Percentiles rank a stretch among this genome's conserved stretches.
Conservation (phyloP, 53 echinoderm and acorn worm genomes). For the Arbacia lixula region DNA sequence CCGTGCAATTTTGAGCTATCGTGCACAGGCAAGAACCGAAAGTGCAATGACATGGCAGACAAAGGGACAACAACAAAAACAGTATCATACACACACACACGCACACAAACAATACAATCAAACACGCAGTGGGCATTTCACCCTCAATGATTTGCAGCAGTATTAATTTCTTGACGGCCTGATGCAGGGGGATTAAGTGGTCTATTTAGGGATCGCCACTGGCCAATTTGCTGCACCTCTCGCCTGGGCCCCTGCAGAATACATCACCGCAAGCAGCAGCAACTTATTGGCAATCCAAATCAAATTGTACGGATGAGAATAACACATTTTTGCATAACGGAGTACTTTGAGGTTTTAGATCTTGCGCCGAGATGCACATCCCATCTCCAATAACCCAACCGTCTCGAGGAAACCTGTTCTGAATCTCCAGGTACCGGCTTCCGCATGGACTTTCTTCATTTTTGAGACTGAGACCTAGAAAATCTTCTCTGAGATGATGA, state of each 20-base stretch:
- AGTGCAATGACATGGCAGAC: constrained; percentile 25
- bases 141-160: constrained; percentile 50
- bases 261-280: constrained; percentile 10
- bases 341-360: no score
- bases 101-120: constrained; percentile 26
- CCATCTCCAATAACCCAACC: no score
- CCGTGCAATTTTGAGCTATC: no score
- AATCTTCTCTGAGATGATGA: no score
- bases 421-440: no score
- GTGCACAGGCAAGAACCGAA: not conserved
- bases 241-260: constrained; percentile 32
- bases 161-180: constrained; percentile 57
- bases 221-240: constrained; percentile 29
- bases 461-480: no score
- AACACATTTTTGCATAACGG: no score
- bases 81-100: not conserved
- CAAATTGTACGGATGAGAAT: constrained; percentile 42
- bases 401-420: constrained; percentile 24
- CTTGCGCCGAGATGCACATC: no score
- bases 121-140: constrained; percentile 34
- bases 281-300: constrained; percentile 42
- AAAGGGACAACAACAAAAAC: not conserved
- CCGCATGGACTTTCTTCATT: no score
- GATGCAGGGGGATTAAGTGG: constrained; percentile 58
- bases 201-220: constrained; percentile 56